Percentiles rank a stretch among this genome's conserved stretches.
Conservation (phyloP, 2,113 vertebrate species). For the Stercorarius parasiticus region DNA sequence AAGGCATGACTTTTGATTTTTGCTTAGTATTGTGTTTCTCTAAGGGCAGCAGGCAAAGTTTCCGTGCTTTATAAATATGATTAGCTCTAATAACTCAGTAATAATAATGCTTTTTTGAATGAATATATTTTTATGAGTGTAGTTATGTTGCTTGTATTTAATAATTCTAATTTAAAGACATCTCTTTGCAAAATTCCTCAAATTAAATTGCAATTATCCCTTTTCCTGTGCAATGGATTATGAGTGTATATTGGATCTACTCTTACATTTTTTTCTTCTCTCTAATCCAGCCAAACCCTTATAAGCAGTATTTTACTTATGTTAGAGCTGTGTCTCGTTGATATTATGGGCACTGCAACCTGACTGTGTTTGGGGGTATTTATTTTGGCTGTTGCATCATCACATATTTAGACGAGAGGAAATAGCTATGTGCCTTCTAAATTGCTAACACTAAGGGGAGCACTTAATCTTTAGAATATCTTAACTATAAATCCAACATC, state of each 20-base stretch:
- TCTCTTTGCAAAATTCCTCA: conserved; percentile 28
- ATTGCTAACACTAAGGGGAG: conserved; percentile 60
- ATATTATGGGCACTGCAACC: conserved; percentile 36
- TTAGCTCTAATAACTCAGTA: neutral
- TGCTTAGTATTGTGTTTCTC: neutral
- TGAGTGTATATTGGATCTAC: conserved; percentile 13
- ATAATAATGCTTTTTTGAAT: neutral
- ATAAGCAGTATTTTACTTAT: conserved; percentile 44
- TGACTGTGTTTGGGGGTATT: conserved; percentile 47
- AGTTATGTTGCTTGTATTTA: conserved; percentile 38
- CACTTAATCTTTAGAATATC: conserved; percentile 66
- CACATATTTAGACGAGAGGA: conserved; percentile 45
- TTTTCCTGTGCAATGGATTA: conserved; percentile 45
- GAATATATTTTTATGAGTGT: neutral
- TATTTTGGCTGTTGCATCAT: conserved; percentile 64
- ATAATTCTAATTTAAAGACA: conserved; percentile 23
- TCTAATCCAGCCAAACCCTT: conserved; percentile 47
- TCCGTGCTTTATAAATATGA: neutral
- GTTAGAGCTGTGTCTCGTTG: conserved; percentile 15
- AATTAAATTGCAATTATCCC: conserved; percentile 23
- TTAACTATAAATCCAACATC: conserved; percentile 61
- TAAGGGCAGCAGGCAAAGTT: neutral
- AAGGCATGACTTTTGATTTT: neutral
- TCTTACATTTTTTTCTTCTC: neutral
- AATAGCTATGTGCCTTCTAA: conserved; percentile 68